phyloP scores from a whole-genome alignment of 2,113 vertebrate species.

The Oxyruncus cristatus region DNA sequence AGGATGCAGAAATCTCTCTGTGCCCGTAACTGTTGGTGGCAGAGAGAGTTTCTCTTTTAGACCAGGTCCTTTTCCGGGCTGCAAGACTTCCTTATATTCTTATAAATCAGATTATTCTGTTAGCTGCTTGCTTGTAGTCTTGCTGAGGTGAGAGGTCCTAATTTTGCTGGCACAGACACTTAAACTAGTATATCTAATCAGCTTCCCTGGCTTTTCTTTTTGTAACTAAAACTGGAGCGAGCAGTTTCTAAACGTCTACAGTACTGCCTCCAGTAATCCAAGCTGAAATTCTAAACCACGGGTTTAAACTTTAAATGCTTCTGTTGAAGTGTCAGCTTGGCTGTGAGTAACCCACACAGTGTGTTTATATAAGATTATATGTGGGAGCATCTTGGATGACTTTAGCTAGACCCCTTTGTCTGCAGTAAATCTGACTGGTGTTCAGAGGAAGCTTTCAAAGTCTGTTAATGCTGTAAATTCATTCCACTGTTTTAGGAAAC shows the following conservation, averaged over 20 bases:
- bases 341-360: background rate
- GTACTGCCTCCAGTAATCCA: background rate
- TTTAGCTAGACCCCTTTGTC: background rate
- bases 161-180: background rate
- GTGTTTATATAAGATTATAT: background rate
- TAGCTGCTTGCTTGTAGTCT: background rate
- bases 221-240: background rate
- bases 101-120: background rate
- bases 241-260: background rate
- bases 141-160: background rate
- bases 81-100: background rate
- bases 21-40: background rate
- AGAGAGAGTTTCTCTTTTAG: background rate
- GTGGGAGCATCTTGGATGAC: background rate
- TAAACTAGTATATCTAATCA: background rate
- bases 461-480: background rate
- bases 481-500: conserved; percentile 74
- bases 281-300: background rate
- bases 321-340: background rate
- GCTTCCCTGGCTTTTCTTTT: background rate
- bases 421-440: background rate
- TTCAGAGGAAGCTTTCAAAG: background rate
- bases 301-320: background rate
- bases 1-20: background rate
- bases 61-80: background rate